Evolutionary conservation across 2,888 invertebrate species (phyloP), one percentile per base, ranked within the genome.

Genomic region (Marasmarcha lunaedactyla): DNA sequence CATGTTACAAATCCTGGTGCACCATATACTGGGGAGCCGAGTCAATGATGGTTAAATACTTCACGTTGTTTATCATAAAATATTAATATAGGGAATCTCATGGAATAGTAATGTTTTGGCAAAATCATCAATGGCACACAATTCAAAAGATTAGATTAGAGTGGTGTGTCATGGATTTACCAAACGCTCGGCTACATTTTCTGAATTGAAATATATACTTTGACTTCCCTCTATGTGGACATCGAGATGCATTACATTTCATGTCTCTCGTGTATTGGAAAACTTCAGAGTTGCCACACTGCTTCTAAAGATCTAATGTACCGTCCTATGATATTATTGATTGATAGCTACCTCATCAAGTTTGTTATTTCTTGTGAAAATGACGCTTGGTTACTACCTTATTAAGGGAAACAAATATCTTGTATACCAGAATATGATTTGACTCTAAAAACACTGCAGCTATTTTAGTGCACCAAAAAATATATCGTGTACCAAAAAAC

Each of bases 71-170:
- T 55, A 49, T 38, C 48, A 34, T 44, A n/a, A 56, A 25, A 15
- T 49, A 46, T 48, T 46, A 51, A 35, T 55, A 46, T 44, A 53
- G 48, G 41, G 42, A 26, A 45, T 39, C 57, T 5, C 25, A 6
- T 25, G 5, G 9, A 6, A 25, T 9, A 25, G 9, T 6, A 25
- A 9, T 6, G 25, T 6, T 25, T 25, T 25, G 5, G 25, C 25
- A 25, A 25, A 25, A 25, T 25, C 9, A 25, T 25, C 6, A 25
- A 54, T 40, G 5, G 5, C 6, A 9, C 25, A 25, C 5, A 25
- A 9, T 25, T 9, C 6, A 25, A 25, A 25, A 9, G 9, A 25
- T 25, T 5, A 5, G n/a, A 52, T 34, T 20, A 59, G 40, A 10
- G 49, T 55, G 14, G 52, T 55, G 33, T 42, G 15, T n/a, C n/a